phyloP scores from a whole-genome alignment of 2,888 invertebrate genomes.

The Drosophila mayaguana region DNA sequence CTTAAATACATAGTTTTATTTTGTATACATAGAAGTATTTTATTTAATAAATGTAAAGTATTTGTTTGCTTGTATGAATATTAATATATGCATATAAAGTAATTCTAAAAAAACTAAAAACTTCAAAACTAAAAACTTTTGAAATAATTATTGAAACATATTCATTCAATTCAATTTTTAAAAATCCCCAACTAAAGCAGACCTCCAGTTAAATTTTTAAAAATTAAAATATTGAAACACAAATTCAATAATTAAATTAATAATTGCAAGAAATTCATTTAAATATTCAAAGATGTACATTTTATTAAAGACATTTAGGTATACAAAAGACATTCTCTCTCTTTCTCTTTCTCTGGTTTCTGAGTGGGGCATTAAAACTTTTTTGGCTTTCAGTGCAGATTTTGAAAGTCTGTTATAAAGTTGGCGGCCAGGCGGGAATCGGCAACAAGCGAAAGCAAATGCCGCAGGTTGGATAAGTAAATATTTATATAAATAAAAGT shows the following conservation, averaged over 20 bases:
- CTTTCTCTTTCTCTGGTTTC: background rate
- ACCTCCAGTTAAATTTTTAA: no score
- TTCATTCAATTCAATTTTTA: background rate
- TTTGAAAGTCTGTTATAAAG: slow-evolving; percentile 11
- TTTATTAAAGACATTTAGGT: background rate
- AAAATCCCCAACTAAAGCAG: background rate
- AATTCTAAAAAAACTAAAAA: no score
- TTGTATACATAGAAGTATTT: background rate
- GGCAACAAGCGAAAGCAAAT: slow-evolving; percentile 20
- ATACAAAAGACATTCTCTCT: background rate
- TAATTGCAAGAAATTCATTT: background rate
- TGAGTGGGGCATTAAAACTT: slow-evolving; percentile 25
- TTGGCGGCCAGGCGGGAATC: slow-evolving; percentile 8
- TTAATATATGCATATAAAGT: background rate
- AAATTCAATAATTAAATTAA: background rate
- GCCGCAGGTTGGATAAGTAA: slow-evolving; percentile 27
- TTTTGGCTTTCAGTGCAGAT: slow-evolving; percentile 12
- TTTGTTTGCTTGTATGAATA: no score
- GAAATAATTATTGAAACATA: background rate
- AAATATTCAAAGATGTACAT: background rate
- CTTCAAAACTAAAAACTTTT: no score
- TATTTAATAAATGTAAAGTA: background rate
- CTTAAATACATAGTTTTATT: background rate
- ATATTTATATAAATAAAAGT: slow-evolving; percentile 10
- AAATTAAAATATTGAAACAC: background rate